phyloP scores from a whole-genome alignment of 2,888 invertebrate species.

The Hirtodrosophila trivittata region DNA sequence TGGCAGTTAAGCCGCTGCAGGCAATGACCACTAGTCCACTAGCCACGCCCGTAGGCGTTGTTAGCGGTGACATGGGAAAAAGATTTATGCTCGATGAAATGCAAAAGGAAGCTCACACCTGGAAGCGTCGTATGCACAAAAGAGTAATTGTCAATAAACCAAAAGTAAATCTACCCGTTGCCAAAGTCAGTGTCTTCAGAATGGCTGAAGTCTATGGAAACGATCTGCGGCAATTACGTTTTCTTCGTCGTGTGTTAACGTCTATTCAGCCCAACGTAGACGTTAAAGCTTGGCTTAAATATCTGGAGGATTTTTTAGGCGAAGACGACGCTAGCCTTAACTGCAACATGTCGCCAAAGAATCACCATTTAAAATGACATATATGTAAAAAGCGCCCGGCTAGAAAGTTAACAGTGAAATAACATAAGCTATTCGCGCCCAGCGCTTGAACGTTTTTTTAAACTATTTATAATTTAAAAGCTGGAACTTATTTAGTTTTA shows the following conservation, averaged over 20 bases:
- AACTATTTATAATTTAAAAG: no score
- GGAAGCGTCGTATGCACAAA: slow-evolving; percentile 59
- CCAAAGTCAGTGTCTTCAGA: slow-evolving; percentile 42
- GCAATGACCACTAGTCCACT: slow-evolving; percentile 55
- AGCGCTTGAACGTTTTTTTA: no score
- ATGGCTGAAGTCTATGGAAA: slow-evolving; percentile 49
- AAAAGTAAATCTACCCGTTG: slow-evolving; percentile 69
- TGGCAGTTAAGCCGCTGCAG: slow-evolving; percentile 49
- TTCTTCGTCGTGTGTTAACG: slow-evolving; percentile 42
- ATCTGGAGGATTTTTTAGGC: slow-evolving; percentile 49
- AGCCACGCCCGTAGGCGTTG: slow-evolving; percentile 53
- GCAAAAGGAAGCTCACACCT: slow-evolving; percentile 61
- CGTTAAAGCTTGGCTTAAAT: slow-evolving; percentile 53
- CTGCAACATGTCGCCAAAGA: no score
- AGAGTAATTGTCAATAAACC: slow-evolving; percentile 62
- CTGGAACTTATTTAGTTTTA: no score
- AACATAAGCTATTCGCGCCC: no score
- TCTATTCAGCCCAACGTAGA: slow-evolving; percentile 26
- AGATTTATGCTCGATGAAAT: slow-evolving; percentile 61
- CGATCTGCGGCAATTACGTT: slow-evolving; percentile 50
- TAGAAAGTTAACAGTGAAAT: no score
- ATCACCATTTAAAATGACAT: no score
- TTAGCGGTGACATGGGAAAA: slow-evolving; percentile 50
- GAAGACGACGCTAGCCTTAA: no score
- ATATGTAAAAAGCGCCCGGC: no score